These are phyloP conservation scores for Drosophila leonis DNA, from an alignment of 2,888 invertebrate species.

Conservation along the genomic window DNA sequence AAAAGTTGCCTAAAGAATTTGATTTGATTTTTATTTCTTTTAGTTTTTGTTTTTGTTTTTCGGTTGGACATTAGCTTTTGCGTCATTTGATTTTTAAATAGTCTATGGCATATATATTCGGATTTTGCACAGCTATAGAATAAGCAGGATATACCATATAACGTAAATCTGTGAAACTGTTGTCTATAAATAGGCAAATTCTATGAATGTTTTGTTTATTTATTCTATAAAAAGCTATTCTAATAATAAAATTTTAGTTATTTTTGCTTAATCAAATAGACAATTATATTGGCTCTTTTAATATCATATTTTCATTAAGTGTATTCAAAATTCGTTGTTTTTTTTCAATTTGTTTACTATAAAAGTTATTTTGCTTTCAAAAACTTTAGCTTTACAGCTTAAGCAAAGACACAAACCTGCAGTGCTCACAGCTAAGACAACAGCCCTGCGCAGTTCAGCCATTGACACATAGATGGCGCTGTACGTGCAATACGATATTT, in stretches of 20 bases:
- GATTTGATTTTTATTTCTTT: background rate
- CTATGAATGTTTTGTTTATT: background rate
- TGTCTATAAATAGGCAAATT: background rate
- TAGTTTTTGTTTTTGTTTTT: background rate
- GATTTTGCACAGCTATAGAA: background rate
- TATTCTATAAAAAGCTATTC: background rate
- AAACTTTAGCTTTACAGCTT: slow-evolving; percentile 4
- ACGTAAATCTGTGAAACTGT: background rate
- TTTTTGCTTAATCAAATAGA: background rate
- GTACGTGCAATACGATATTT: background rate
- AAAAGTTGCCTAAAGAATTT: slow-evolving; percentile 15
- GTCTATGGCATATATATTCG: slow-evolving; percentile 12
- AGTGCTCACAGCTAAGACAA: slow-evolving; percentile 10
- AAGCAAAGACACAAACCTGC: slow-evolving; percentile 31
- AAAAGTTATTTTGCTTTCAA: background rate
- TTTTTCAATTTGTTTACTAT: no score
- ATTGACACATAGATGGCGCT: slow-evolving; percentile 40
- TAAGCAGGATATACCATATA: background rate
- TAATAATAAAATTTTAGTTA: background rate
- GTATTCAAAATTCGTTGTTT: slow-evolving; percentile 1
- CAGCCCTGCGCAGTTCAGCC: background rate
- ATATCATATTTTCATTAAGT: background rate
- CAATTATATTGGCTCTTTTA: background rate
- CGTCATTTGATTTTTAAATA: slow-evolving; percentile 44
- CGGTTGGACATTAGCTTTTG: slow-evolving; percentile 19